Percentiles rank a stretch among this genome's conserved stretches.
Conservation (phyloP, 92 coral and sea anemone genomes). For the Epizoanthus stellaris region DNA sequence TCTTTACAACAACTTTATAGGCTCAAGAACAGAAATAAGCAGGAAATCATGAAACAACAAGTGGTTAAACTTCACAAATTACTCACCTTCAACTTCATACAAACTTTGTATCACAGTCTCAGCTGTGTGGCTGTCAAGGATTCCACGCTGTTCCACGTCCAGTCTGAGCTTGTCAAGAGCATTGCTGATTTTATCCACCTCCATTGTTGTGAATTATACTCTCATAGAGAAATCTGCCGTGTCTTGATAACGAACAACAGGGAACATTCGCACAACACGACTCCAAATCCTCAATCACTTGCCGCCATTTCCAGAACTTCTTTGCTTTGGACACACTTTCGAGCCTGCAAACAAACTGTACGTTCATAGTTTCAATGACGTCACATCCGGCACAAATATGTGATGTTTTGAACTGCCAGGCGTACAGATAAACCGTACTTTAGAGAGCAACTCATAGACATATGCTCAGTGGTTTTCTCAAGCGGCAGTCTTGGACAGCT, state of each 20-base stretch:
- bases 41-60: not conserved
- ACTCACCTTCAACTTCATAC: constrained; percentile 38
- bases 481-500: no score
- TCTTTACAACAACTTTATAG: not conserved
- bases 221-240: not conserved
- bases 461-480: no score
- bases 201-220: constrained; percentile 17
- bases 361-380: not conserved
- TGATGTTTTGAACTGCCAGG: no score
- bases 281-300: not conserved
- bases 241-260: not conserved
- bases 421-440: no score
- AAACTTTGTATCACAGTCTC: constrained; percentile 38
- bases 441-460: no score
- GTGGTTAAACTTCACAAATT: not conserved
- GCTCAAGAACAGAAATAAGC: not conserved
- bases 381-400: not conserved
- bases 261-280: not conserved
- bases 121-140: constrained; percentile 34
- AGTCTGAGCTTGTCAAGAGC: constrained; percentile 29
- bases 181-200: constrained; percentile 35
- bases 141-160: constrained; percentile 33
- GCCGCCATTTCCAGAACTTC: not conserved
- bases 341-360: constrained; percentile 14
- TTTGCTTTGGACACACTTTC: not conserved